Evolutionary conservation across 2,888 invertebrate genomes (phyloP).

Genomic region (Peribatodes rhomboidaria): DNA sequence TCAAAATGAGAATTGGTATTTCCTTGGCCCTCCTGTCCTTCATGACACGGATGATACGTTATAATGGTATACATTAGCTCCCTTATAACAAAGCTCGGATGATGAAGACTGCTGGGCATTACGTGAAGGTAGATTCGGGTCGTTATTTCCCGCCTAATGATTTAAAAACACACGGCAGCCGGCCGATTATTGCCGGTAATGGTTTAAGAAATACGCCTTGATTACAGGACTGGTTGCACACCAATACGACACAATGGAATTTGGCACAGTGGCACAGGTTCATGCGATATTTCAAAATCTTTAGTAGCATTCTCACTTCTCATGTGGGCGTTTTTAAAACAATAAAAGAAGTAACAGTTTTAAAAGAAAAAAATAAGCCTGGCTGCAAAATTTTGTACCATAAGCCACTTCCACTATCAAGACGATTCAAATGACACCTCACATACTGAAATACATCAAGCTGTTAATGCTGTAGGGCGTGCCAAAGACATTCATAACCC

Average conservation of each 20-base stretch:
- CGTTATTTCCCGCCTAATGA: constrained; percentile 46
- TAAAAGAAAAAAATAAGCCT: no score
- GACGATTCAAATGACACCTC: neutral
- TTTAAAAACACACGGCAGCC: constrained; percentile 67
- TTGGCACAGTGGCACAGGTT: constrained; percentile 18
- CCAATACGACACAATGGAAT: constrained; percentile 33
- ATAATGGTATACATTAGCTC: constrained; percentile 23
- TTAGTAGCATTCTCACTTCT: neutral
- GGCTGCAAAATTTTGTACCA: no score
- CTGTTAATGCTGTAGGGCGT: no score
- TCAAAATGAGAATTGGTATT: neutral
- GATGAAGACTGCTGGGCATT: constrained; percentile 38
- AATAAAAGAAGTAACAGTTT: neutral
- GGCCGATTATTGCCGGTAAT: constrained; percentile 65
- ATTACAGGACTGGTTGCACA: constrained; percentile 60
- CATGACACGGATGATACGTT: neutral
- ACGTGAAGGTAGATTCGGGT: constrained; percentile 27
- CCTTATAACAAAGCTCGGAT: constrained; percentile 42
- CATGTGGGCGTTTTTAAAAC: neutral
- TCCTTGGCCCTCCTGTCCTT: neutral
- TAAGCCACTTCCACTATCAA: no score
- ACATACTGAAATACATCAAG: neutral
- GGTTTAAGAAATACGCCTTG: constrained; percentile 65
- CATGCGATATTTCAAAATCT: neutral
- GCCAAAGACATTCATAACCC: no score